Evolutionary conservation across 1,140 invertebrate species (phyloP), one percentile per base, ranked within the genome.

Genomic region (Lepidostoma basale): DNA sequence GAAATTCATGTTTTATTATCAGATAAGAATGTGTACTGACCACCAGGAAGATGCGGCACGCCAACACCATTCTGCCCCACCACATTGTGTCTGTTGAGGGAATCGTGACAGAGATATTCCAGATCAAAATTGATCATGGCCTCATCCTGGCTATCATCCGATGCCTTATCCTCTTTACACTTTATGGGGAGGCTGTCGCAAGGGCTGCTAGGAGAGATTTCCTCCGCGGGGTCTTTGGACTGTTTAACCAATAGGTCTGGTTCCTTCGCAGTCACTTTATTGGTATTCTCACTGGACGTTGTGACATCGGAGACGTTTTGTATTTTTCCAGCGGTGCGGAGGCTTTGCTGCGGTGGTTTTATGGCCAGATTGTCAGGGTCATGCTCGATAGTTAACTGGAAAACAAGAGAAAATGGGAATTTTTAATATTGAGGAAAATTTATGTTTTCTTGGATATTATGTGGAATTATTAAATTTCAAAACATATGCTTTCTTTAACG

Each of bases 351-450:
- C 8, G 56, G 44, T 16, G 52, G 52, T 20, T 67, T 67, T 33
- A 42, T 44, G 20, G 44, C 25, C 10, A 68, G n/a, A 28, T 25
- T 58, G 16, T 73, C 89, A 23, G 93, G 92, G 79, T 94, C 93
- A 74, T 95, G 92, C 78, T 97, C 95, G 71, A 97, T 93, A 26
- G 92, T 94, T 62, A 94, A 78, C 87, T 93, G 78, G 10, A 74
- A 75, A 47, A n/a, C 20, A 40, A 64, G 16, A 40, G 16, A 40
- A 39, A 49, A 52, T 28, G 2, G 26, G 1, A 23, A 25, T 52
- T 25, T 52, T 8, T 12, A 60, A 9, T 52, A 25, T 5, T 28
- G 14, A 16, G 26, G 4, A 25, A 56, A 33, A 5, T n/a, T n/a
- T n/a, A n/a, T n/a, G n/a, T n/a, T n/a, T n/a, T n/a, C n/a, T n/a